phyloP scores from a whole-genome alignment of 2,797 vertebrate species.

The Galago senegalensis region DNA sequence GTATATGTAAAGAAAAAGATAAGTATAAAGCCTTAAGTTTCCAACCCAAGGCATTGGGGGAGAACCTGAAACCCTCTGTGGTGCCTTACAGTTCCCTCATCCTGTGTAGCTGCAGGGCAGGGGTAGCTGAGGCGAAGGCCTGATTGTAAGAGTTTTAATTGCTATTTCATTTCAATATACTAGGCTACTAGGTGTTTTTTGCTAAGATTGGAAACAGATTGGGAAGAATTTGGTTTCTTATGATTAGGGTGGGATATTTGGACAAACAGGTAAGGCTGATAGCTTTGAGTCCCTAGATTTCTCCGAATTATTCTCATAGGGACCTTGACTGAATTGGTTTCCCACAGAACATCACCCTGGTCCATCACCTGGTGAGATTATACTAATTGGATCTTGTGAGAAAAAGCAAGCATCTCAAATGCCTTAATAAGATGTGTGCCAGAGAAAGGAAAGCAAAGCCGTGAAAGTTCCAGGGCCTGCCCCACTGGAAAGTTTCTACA shows the following conservation, averaged over 20 bases:
- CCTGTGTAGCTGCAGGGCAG: background rate
- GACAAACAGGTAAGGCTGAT: background rate
- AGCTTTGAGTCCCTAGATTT: background rate
- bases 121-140: background rate
- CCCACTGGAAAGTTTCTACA: background rate
- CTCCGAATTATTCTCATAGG: background rate
- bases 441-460: background rate
- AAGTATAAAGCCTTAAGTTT: conserved; percentile 12
- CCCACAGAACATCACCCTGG: background rate
- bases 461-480: background rate
- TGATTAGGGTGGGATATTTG: background rate
- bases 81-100: background rate
- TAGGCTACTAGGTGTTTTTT: background rate
- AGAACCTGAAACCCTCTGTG: background rate
- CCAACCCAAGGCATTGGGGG: background rate
- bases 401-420: background rate
- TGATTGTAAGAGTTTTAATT: background rate
- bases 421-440: background rate
- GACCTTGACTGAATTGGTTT: background rate
- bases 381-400: background rate
- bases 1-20: background rate
- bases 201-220: background rate
- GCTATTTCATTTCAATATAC: background rate
- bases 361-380: background rate
- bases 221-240: background rate